Percentiles rank a stretch among this genome's conserved stretches.
These are phyloP conservation scores for Syrista parreyssii DNA, from an alignment of 2,888 invertebrate species.

Conservation along the genomic window DNA sequence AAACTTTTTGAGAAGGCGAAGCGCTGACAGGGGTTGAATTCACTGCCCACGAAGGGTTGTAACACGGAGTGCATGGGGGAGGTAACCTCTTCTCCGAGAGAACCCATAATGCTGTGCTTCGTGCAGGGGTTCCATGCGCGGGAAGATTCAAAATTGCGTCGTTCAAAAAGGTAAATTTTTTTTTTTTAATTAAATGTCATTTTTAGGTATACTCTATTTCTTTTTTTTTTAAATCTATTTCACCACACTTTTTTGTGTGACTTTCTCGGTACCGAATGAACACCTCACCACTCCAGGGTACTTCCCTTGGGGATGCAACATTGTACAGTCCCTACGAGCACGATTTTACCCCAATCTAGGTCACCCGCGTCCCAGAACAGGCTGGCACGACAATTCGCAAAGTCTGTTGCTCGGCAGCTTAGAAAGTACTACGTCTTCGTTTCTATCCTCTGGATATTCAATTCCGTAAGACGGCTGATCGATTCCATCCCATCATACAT, in stretches of 20 bases:
- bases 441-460: background rate
- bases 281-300: background rate
- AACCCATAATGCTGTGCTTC: constrained; percentile 76
- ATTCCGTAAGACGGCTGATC: background rate
- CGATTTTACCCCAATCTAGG: background rate
- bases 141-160: constrained; percentile 53
- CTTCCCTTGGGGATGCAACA: background rate
- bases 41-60: background rate
- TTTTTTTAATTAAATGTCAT: background rate
- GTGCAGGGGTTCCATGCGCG: constrained; percentile 74
- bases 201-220: background rate
- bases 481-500: background rate
- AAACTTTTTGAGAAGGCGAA: background rate
- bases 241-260: background rate
- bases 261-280: background rate
- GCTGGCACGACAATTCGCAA: background rate
- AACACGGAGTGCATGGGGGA: constrained; percentile 49
- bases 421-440: background rate
- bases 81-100: constrained; percentile 49
- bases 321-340: background rate
- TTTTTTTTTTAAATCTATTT: background rate
- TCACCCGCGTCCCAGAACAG: background rate
- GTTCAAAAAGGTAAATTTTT: constrained; percentile 51
- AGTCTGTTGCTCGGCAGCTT: background rate
- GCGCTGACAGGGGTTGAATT: background rate